phyloP scores from a whole-genome alignment of 2,113 vertebrate species.

The Tragelaphus imberbis region DNA sequence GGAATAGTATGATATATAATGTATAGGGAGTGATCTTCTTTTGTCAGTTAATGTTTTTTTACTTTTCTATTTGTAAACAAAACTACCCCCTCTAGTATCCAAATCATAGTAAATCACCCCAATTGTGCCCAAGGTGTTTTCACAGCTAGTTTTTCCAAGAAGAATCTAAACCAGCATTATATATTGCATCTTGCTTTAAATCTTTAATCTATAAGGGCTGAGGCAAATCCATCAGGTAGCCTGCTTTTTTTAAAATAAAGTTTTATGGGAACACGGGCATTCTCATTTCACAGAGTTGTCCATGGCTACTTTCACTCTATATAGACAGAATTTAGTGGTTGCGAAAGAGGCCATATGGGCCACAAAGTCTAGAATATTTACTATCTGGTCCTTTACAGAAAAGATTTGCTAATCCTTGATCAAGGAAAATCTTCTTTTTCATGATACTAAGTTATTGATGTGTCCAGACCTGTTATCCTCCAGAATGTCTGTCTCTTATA shows the following conservation, averaged over 20 bases:
- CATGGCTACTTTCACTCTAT: neutral
- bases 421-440: neutral
- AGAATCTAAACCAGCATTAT: neutral
- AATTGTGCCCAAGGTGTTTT: neutral
- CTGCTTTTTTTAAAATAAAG: conserved; percentile 8
- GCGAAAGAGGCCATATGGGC: neutral
- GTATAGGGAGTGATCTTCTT: neutral
- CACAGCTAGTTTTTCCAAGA: neutral
- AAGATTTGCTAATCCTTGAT: neutral
- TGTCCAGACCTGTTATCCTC: neutral
- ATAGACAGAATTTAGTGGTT: neutral
- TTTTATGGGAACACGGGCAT: neutral
- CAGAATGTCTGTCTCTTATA: too few species aligned
- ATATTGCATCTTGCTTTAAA: neutral
- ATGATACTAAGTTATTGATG: neutral
- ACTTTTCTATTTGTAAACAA: neutral
- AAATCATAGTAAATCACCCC: neutral
- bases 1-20: neutral
- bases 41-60: neutral
- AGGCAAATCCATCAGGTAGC: neutral
- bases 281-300: neutral
- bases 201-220: neutral
- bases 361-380: neutral
- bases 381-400: neutral
- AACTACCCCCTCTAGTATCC: neutral